Base-by-base conservation (phyloP, 2,888 invertebrate species). In the Tiliacea aurago region DNA sequence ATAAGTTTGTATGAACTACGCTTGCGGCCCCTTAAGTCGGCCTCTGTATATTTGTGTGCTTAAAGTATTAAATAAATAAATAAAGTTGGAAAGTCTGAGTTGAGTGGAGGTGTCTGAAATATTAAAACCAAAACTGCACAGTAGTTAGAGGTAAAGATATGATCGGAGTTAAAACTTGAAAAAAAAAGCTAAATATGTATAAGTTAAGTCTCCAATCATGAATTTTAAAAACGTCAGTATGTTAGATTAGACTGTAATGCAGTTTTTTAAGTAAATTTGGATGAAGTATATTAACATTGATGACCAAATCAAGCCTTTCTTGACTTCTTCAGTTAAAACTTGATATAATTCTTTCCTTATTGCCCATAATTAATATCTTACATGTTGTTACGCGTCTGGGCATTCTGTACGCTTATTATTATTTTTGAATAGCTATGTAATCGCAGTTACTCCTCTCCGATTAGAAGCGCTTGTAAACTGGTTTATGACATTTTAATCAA, bases 401-500 rank as follows among this genome's bases (percentile, higher is more conserved):
- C n/a, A 15, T 43, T 45, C 20, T 64, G 37, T 33, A 61, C 7
- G 41, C 28, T 74, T 43, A 64, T 83, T 74, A 70, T 55, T 18
- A 59, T 75, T 75, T 74, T 67, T 45, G 41, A 33, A 55, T 53
- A 55, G 15, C 28, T 15, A 55, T 53, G 33, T 72, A 67, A 55
- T 61, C 28, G 20, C n/a, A 18, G 33, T 62, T 41, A 66, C 58
- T 69, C 73, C 69, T 81, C 49, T 55, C 11, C 33, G 7, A 58
- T 71, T 66, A 33, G 33, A 41, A 23, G 15, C 41, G 41, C 20
- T 63, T 41, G 20, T 63, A 71, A 73, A 83, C 83, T 66, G 68
- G 86, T 83, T 80, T 64, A 47, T 66, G 58, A 65, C 45, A 70
- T 83, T 70, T 65, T 51, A 49, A 71, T 55, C 13, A 9, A 4